Conservation (phyloP, 2,113 vertebrate species). For the Chionis minor region DNA sequence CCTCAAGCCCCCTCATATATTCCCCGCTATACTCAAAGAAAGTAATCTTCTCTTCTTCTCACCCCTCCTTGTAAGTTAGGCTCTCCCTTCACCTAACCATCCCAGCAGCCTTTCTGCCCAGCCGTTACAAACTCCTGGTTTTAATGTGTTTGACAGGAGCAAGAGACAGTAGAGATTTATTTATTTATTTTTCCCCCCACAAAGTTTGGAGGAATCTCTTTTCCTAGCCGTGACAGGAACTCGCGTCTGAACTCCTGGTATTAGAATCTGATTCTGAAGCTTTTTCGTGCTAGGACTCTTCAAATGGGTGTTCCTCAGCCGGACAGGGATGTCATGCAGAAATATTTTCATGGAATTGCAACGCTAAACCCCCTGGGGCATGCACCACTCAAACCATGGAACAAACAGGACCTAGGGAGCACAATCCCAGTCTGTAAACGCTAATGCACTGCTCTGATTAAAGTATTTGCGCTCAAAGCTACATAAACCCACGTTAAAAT, state of each 20-base stretch:
- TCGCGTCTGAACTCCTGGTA: background rate
- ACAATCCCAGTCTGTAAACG: background rate
- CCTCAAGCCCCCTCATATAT: background rate
- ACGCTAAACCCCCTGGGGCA: background rate
- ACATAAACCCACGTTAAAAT: background rate
- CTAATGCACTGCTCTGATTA: background rate
- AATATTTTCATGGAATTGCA: background rate
- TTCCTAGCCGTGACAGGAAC: background rate
- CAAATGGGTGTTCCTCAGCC: background rate
- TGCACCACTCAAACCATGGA: background rate
- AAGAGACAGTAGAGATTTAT: background rate
- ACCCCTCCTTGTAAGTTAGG: background rate
- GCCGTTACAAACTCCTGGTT: background rate
- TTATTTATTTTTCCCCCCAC: too few species aligned
- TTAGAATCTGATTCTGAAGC: background rate
- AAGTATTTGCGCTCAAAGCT: background rate
- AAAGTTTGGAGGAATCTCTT: background rate
- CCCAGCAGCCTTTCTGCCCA: background rate
- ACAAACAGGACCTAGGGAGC: background rate
- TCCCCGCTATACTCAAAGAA: background rate
- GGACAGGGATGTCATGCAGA: background rate
- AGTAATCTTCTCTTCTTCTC: background rate
- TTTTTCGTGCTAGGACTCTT: background rate
- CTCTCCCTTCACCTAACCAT: background rate
- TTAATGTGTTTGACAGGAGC: background rate